Evolutionary conservation across 2,888 invertebrate species (phyloP), one percentile per base, ranked within the genome.

Genomic region (Apotomis betuletana): DNA sequence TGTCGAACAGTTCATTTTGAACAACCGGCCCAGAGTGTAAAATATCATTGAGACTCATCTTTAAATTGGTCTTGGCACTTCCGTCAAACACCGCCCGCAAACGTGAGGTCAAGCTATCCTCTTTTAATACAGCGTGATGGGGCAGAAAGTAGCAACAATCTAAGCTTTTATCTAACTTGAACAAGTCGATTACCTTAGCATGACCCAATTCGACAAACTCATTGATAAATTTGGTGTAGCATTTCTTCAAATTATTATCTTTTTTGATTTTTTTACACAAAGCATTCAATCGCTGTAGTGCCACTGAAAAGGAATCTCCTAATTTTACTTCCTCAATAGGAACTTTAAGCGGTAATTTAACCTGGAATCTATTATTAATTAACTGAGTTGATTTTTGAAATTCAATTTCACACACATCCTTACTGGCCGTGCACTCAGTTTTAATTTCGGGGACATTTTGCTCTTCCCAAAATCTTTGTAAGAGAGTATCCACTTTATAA

Each of bases 31-130:
- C 38, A 58, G 38, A 38, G 5, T 38, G n/a, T 10, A 58, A 41
- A 10, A 58, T 38, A 41, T 58, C 58, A 58, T 58, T 58, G 2
- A 58, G 58, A n/a, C 38, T 58, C n/a, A 58, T 4, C 3, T 58
- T 58, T 38, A 58, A 58, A n/a, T 58, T 58, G n/a, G 41, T 58
- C 41, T 8, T 58, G 5, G 38, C 38, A 38, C 58, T 58, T n/a
- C 38, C 58, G 3, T 58, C 58, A 41, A 58, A 58, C 4, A 58
- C 58, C 38, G 58, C 38, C 10, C 58, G 38, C 4, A 58, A 5
- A 12, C 38, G 9, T 15, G 55, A 15, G 15, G 55, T 55, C 9
- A 55, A 6, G 10, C 27, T 15, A 0, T 55, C 55, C 27, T 55
- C 55, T 27, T 55, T 55, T 13, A 55, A 10, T 27, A 27, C 55